Evolutionary conservation across 2,888 invertebrate species (phyloP), one percentile per base, ranked within the genome.

Genomic region (Nomada ruficornis): DNA sequence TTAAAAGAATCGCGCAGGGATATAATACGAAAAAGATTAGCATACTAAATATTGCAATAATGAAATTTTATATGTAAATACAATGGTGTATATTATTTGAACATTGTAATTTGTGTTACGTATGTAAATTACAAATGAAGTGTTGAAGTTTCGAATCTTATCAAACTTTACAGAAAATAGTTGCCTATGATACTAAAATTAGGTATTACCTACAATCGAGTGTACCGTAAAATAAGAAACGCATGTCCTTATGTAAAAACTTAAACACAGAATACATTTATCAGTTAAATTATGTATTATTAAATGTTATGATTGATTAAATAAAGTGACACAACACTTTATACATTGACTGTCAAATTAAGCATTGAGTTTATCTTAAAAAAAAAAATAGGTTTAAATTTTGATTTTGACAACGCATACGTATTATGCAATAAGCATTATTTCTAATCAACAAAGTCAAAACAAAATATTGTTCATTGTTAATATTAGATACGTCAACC

Each of bases 301-400:
- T 93, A 90, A 93, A 93, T 93, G 93, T 94, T 94, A 93, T 90
- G 91, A 94, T 92, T 93, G 93, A 93, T 92, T 92, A 91, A 93
- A 93, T 93, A 93, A 94, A 94, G 93, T 93, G 92, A 92, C 89
- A 89, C 88, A 89, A 92, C 93, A 93, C 93, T 93, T 94, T 93
- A 91, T 85, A 87, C 75, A 85, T 85, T 83, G 85, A 87, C 87
- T 92, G 86, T 90, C 89, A 90, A 91, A 83, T 90, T 77, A 82
- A 54, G 67, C 68, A 36, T 23, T 78, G 54, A 36, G 47, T 70
- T 78, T 18, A 42, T 29, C 26, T 5, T 55, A 15, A 13, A 15
- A 62, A 50, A 62, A 50, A n/a, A 15, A 26, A 54, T 60, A 74
- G 29, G 23, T 75, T 76, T 36, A 50, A 77, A 73, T 42, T 52